Base-by-base conservation (phyloP, 2,888 invertebrate species). In the Anthophora plumipes region DNA sequence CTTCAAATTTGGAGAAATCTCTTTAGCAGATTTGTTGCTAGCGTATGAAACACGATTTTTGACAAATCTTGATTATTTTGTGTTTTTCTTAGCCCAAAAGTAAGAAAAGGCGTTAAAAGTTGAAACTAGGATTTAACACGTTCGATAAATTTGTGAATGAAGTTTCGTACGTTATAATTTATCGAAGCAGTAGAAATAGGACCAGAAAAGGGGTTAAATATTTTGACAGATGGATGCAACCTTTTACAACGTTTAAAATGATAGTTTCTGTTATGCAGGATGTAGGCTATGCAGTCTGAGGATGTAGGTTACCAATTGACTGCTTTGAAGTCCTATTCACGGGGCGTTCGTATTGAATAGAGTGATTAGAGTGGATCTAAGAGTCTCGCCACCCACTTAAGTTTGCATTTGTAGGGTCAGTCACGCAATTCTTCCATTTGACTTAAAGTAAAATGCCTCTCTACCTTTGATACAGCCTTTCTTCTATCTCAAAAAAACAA, bases 301-400 rank as follows among this genome's bases (percentile, higher is more conserved):
- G 17, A 69, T 57, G 68, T 69, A 69, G 68, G 68, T 46, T 69
- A 57, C 43, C 68, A 59, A 69, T 59, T 69, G 68, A 69, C 46
- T 37, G 20, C 46, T 46, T 39, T 69, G 68, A 69, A 48, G 37
- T 37, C 31, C 68, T 31, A 69, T 69, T 69, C 68, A 59, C 39
- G 46, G 31, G 57, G 37, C 43, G 37, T 37, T 37, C 25, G 17
- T 20, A 69, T 46, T 69, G 68, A 69, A 69, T 69, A 57, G 57
- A 69, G 68, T 46, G 57, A 57, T 57, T 69, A 69, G 43, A 59
- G 57, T 17, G 37, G 31, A 57, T 69, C 57, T 31, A 57, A 57
- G 46, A 57, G 46, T 17, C 68, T 57, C 17, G 11, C 68, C 68
- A 46, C 68, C 68, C 68, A 69, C 68, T 59, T 69, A 57, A 57